Conservation (phyloP, 2,888 invertebrate species). For the Heliothis peltigera region DNA sequence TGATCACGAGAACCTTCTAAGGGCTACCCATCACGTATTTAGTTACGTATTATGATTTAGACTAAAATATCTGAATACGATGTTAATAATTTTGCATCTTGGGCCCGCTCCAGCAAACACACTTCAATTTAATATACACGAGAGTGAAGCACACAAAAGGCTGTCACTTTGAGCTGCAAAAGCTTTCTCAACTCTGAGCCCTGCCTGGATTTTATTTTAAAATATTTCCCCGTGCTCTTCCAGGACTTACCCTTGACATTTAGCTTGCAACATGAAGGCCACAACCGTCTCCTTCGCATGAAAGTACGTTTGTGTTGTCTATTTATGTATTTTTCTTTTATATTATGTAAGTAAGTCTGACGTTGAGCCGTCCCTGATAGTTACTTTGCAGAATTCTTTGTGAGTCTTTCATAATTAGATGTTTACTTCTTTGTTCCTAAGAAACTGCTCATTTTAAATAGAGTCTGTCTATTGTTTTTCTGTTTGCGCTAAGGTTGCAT, state of each 20-base stretch:
- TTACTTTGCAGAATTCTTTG: conserved; percentile 2
- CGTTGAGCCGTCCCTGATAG: background rate
- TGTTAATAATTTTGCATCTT: conserved; percentile 3
- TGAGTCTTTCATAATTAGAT: background rate
- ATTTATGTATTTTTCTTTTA: conserved; percentile 17
- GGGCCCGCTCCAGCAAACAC: background rate
- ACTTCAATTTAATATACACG: conserved; percentile 21
- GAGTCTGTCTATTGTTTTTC: background rate
- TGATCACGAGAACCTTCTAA: conserved; percentile 6
- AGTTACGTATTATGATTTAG: conserved; percentile 1
- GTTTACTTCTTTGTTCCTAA: background rate
- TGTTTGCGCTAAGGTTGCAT: background rate
- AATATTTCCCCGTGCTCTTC: background rate
- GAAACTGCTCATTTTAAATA: background rate
- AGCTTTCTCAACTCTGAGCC: conserved; percentile 7
- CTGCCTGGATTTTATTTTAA: conserved; percentile 8
- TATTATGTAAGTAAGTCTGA: conserved; percentile 3
- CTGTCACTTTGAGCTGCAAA: conserved; percentile 13
- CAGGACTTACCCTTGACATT: conserved; percentile 41
- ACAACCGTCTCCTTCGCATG: conserved; percentile 1
- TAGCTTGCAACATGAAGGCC: conserved; percentile 24
- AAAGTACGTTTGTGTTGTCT: conserved; percentile 12
- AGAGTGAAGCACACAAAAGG: conserved; percentile 19
- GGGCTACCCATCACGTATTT: conserved; percentile 4
- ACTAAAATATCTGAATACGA: conserved; percentile 14